Conservation (phyloP, 1,140 invertebrate species). For the Meloidogyne floridensis region DNA sequence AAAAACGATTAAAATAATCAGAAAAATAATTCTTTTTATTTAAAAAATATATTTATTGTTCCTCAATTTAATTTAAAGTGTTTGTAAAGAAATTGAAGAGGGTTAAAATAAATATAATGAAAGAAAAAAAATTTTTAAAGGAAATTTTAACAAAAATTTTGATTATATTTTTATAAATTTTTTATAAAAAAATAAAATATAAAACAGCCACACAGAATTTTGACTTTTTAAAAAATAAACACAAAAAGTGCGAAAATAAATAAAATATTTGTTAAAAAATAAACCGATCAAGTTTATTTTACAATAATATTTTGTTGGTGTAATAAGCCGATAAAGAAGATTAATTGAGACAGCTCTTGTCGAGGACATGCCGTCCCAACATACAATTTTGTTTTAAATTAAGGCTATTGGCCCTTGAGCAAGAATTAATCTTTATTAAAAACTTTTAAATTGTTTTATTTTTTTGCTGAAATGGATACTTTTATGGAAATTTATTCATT, state of each 20-base stretch:
- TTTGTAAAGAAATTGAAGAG: neutral
- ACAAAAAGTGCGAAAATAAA: neutral
- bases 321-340: neutral
- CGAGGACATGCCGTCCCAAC: too few species aligned
- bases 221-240: neutral
- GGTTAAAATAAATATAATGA: neutral
- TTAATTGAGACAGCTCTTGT: neutral
- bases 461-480: too few species aligned
- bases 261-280: neutral
- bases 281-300: neutral
- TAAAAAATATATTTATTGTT: neutral
- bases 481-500: too few species aligned
- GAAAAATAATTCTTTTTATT: neutral
- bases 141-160: too few species aligned
- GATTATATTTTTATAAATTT: neutral
- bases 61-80: neutral
- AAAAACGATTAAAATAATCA: neutral
- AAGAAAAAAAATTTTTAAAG: neutral
- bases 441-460: too few species aligned
- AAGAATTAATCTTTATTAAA: too few species aligned
- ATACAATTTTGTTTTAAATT: too few species aligned
- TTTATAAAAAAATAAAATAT: neutral
- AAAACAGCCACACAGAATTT: neutral
- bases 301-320: neutral
- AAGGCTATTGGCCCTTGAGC: too few species aligned